Evolutionary conservation across 2,113 vertebrate species (phyloP).

Genomic region (Colistium nudipinnis): DNA sequence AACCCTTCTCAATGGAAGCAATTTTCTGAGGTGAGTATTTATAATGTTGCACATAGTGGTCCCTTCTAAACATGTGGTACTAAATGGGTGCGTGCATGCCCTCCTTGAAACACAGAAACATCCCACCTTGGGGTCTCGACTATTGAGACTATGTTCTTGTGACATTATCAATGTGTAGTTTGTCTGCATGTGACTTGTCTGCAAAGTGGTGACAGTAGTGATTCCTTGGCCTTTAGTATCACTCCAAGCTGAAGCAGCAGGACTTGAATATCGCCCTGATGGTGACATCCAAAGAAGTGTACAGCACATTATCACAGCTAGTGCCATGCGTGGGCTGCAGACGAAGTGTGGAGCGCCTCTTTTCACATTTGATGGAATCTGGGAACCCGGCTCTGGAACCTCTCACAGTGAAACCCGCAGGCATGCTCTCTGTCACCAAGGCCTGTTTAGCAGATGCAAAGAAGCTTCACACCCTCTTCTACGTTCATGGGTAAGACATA

Average conservation of each 20-base stretch:
- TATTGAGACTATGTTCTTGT: background rate
- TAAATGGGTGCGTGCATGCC: background rate
- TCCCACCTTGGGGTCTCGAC: background rate
- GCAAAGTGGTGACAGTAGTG: conserved; percentile 3
- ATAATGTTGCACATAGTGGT: background rate
- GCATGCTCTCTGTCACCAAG: conserved; percentile 90
- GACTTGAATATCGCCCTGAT: conserved; percentile 92
- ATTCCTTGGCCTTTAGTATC: conserved; percentile 78
- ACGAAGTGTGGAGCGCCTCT: conserved; percentile 94
- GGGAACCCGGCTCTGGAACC: conserved; percentile 94
- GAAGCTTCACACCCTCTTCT: conserved; percentile 94
- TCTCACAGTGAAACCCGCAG: conserved; percentile 90
- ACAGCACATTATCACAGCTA: conserved; percentile 91
- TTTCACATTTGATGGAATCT: conserved; percentile 94
- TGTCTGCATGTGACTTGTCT: background rate
- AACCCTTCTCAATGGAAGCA: conserved; percentile 89
- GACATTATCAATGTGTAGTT: background rate
- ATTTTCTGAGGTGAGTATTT: conserved; percentile 89
- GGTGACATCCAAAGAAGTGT: conserved; percentile 93
- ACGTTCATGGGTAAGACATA: conserved; percentile 92
- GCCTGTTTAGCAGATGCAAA: conserved; percentile 91
- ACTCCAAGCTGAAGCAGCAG: conserved; percentile 92
- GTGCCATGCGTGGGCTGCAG: conserved; percentile 97
- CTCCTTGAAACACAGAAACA: background rate
- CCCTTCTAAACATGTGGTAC: no score